Evolutionary conservation across 2,888 invertebrate species (phyloP).

Genomic region (Mylabris sibirica): DNA sequence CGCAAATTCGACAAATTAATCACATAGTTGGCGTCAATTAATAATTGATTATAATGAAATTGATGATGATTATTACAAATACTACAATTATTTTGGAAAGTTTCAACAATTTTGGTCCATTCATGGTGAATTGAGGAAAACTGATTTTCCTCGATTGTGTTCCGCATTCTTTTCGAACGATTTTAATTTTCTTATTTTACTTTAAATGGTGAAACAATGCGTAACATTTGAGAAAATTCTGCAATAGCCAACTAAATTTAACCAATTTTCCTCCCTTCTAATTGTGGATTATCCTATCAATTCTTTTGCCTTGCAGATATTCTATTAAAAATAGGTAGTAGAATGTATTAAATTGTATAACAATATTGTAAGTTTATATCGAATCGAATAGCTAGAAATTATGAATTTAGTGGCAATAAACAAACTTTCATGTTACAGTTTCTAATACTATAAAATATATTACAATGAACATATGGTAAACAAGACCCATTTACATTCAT

Average conservation of each 20-base stretch:
- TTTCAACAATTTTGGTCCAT: neutral
- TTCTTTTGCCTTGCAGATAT: neutral
- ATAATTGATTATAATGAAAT: no score
- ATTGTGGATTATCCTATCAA: neutral
- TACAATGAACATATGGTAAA: slow-evolving; percentile 44
- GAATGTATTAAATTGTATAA: slow-evolving; percentile 1
- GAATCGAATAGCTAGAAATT: slow-evolving; percentile 30
- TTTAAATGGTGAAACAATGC: neutral
- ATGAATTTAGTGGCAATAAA: slow-evolving; percentile 28
- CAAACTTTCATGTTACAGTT: slow-evolving; percentile 44
- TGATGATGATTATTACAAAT: no score
- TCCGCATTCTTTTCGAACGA: neutral
- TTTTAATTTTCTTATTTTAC: neutral
- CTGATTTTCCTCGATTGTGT: neutral
- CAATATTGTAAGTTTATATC: slow-evolving; percentile 9
- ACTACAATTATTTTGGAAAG: no score
- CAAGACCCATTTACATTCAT: slow-evolving; percentile 39
- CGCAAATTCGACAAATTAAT: no score
- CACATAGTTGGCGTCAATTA: no score
- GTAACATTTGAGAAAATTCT: neutral
- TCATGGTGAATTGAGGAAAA: neutral
- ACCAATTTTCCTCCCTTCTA: neutral
- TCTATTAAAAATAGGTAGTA: neutral
- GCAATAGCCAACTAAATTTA: neutral
- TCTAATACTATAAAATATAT: slow-evolving; percentile 43